These are phyloP conservation scores for Eristalis tenax DNA, from an alignment of 2,888 invertebrate species.

Conservation along the genomic window DNA sequence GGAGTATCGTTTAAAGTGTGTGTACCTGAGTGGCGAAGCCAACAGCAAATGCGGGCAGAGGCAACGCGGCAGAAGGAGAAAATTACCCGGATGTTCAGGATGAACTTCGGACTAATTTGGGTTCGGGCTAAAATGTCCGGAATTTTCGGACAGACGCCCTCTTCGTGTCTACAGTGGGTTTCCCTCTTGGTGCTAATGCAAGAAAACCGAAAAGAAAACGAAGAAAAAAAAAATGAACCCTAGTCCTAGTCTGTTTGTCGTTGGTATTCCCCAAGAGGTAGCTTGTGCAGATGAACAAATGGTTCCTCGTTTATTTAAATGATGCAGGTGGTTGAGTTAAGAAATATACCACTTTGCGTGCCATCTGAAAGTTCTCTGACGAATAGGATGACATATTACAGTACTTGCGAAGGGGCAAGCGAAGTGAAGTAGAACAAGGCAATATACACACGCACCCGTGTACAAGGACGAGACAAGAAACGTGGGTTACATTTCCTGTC, in stretches of 20 bases:
- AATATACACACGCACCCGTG: not conserved
- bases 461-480: conserved; percentile 14
- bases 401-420: conserved; percentile 31
- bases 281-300: conserved; percentile 51
- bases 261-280: conserved; percentile 14
- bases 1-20: conserved; percentile 9
- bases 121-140: conserved; percentile 53
- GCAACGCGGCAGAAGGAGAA: conserved; percentile 21
- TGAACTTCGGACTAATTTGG: conserved; percentile 68
- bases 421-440: conserved; percentile 16
- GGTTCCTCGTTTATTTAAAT: conserved; percentile 68
- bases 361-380: conserved; percentile 23
- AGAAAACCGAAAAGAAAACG: conserved; percentile 14
- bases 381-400: conserved; percentile 64
- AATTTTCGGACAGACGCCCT: conserved; percentile 49
- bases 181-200: conserved; percentile 23
- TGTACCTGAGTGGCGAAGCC: conserved; percentile 35
- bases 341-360: conserved; percentile 50
- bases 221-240: not conserved
- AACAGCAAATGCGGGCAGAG: not conserved
- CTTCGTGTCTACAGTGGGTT: not conserved
- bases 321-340: conserved; percentile 66
- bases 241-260: conserved; percentile 6
- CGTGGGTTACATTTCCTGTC: conserved; percentile 51
- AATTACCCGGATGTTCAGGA: conserved; percentile 61